Evolutionary conservation across 2,888 invertebrate genomes (phyloP), one percentile per base, ranked within the genome.

Genomic region (Rhamnusium bicolor): DNA sequence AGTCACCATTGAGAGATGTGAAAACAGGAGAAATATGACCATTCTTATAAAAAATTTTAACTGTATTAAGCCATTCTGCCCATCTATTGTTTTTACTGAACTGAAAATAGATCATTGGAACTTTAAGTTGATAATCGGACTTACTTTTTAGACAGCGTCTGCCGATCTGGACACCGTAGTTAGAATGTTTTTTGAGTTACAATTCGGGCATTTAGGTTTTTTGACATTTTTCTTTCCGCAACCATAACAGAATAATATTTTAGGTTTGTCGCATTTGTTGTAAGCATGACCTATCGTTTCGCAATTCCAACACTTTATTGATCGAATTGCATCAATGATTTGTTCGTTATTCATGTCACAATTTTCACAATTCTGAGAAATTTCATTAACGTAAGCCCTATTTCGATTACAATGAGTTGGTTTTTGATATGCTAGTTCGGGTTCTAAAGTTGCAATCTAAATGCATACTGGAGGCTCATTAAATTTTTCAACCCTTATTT

Each of bases 251-350:
- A 56, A 56, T 27, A 27, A 5, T 2, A 6, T 27, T 56, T n/a
- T 56, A 27, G 56, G 27, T 12, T 56, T 56, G 27, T 24, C 5
- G n/a, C 56, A 56, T 19, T 24, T 56, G 8, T 1, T n/a, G n/a
- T 21, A 56, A 12, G 56, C 1, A 27, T 56, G 56, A 7, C 56
- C 56, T 5, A 14, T 12, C 7, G 1, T n/a, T 1, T 12, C 14
- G n/a, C 56, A 56, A 56, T 56, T 56, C 56, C 56, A 56, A n/a
- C 56, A 56, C n/a, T 56, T 56, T 24, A 56, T 3, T 8, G 27
- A 5, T 6, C 27, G 24, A 1, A 27, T 14, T 8, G n/a, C 27
- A 4, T 53, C 24, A 4, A 24, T 6, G 6, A 24, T 6, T 24
- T 24, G 24, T 24, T 2, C 3, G 6, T 24, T 24, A 24, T 24